Conservation (phyloP, 1,140 invertebrate genomes). For the Drosophila rufa region DNA sequence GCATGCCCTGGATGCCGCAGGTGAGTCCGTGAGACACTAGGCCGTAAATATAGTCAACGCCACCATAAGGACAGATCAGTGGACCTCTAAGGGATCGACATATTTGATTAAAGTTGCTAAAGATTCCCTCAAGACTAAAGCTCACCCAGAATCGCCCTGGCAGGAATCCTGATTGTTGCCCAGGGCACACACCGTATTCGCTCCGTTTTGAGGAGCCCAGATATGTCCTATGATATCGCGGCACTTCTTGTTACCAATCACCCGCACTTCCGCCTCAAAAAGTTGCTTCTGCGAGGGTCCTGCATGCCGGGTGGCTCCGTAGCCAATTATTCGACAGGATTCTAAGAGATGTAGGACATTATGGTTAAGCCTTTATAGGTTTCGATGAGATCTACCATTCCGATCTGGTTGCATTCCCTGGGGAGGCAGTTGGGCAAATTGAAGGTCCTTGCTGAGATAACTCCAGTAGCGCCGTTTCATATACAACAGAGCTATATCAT, state of each 20-base stretch:
- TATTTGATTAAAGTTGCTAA: no score
- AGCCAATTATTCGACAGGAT: slow-evolving; percentile 78
- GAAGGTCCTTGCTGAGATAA: slow-evolving; percentile 15
- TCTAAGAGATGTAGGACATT: slow-evolving; percentile 9
- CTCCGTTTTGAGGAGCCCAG: slow-evolving; percentile 77
- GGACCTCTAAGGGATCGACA: slow-evolving; percentile 46
- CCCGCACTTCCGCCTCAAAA: slow-evolving; percentile 64
- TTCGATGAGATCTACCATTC: slow-evolving; percentile 41
- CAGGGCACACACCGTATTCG: slow-evolving; percentile 75
- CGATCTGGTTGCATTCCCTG: slow-evolving; percentile 60
- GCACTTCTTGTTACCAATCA: slow-evolving; percentile 71
- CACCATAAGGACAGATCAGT: slow-evolving; percentile 69
- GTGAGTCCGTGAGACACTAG: slow-evolving; percentile 79
- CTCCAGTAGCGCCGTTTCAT: slow-evolving; percentile 47
- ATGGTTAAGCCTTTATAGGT: background rate
- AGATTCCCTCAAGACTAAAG: no score
- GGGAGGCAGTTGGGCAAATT: slow-evolving; percentile 64
- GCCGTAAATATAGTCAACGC: slow-evolving; percentile 68
- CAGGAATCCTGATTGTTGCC: slow-evolving; percentile 78
- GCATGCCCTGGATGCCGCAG: slow-evolving; percentile 74
- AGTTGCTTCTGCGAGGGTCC: slow-evolving; percentile 67
- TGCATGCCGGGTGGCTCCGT: slow-evolving; percentile 71
- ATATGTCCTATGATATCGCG: slow-evolving; percentile 72
- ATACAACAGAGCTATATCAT: slow-evolving; percentile 73
- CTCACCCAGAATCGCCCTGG: slow-evolving; percentile 78